phyloP scores from a whole-genome alignment of 2,888 invertebrate genomes.

The Andrena chrysosceles region DNA sequence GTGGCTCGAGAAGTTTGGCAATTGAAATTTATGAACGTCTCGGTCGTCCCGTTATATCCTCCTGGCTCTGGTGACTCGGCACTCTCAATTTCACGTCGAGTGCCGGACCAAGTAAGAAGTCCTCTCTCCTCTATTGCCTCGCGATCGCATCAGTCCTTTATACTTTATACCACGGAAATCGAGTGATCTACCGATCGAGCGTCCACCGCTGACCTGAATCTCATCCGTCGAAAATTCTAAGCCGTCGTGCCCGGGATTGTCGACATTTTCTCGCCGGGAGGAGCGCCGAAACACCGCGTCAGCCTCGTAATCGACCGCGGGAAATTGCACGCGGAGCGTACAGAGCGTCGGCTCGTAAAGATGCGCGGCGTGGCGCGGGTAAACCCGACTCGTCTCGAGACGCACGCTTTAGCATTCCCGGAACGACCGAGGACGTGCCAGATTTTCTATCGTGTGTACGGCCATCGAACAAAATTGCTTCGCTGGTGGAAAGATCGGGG shows the following conservation, averaged over 20 bases:
- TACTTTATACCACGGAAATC: no score
- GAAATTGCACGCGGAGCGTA: background rate
- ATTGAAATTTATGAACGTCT: slow-evolving; percentile 11
- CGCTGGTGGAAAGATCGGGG: slow-evolving; percentile 67
- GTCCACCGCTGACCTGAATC: background rate
- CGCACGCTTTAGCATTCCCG: slow-evolving; percentile 60
- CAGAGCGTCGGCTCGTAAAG: slow-evolving; percentile 47
- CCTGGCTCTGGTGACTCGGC: background rate
- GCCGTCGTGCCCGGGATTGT: background rate
- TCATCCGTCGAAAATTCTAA: background rate
- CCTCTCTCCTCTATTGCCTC: no score
- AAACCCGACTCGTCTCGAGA: slow-evolving; percentile 50
- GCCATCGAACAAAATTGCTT: slow-evolving; percentile 81
- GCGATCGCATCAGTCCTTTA: no score
- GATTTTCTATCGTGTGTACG: slow-evolving; percentile 70
- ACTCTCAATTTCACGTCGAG: background rate
- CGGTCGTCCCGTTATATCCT: background rate
- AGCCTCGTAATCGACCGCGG: slow-evolving; percentile 17
- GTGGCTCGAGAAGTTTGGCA: background rate
- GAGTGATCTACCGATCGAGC: background rate
- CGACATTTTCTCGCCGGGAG: background rate
- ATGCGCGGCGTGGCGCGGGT: slow-evolving; percentile 46
- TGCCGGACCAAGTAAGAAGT: background rate
- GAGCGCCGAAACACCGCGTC: background rate
- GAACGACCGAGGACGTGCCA: slow-evolving; percentile 64